Base-by-base conservation (phyloP, 2,797 vertebrate genomes). In the Premnoplex brunnescens region DNA sequence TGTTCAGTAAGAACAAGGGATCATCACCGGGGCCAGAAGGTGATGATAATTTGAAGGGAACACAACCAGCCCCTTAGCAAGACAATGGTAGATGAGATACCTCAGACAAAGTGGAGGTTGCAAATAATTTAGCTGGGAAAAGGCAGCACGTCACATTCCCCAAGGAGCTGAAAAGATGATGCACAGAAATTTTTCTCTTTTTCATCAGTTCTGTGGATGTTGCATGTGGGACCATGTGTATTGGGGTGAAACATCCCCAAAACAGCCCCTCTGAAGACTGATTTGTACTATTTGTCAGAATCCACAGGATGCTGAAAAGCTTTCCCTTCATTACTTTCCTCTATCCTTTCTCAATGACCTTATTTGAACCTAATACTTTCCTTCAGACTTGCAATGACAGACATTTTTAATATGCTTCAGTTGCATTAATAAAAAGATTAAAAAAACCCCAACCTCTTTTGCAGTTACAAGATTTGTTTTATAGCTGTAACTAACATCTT, bases 391-490 rank as follows among this genome's bases (percentile, higher is more conserved):
- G 44, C 44, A 67, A 85, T 59, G 88, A 75, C 58, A 89, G 83
- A 66, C 60, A 85, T 71, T 91, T 93, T 85, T 86, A 91, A 93
- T 94, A 77, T 39, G 59, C 14, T 92, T 51, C 74, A 92, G 55
- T 89, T 93, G 44, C 67, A 85, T 92, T 92, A 91, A 91, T 87
- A 94, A 78, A 75, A 88, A 88, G 32, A 72, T 48, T 1, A 30
- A 44, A 64, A 74, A 62, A 4, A 1, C 34, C 24, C 24, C 13
- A 49, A 49, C 26, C 36, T 30, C 22, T 82, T 85, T 75, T 89
- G 30, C 51, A 55, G 71, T 59, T 66, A 48, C 30, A 69, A 48
- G 19, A 66, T 71, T 82, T 95, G 43, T 64, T 92, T 82, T 82
- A 81, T 23, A 59, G 74, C 43, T 79, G n/a, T 73, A 89, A 71